Evolutionary conservation across 2,113 vertebrate genomes (phyloP).

Genomic region (Sylvia atricapilla): DNA sequence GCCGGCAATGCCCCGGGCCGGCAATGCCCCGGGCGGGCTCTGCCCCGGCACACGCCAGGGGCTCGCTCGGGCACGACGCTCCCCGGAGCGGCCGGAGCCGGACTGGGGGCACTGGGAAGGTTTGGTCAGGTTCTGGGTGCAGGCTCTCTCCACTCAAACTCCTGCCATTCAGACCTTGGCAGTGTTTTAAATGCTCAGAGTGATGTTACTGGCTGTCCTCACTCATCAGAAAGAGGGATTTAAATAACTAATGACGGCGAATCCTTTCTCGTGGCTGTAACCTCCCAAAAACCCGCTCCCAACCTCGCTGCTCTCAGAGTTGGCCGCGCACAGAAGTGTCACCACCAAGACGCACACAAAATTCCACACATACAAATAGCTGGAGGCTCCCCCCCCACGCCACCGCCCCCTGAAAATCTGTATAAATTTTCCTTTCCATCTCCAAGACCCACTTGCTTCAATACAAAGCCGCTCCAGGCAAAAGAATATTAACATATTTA

Average conservation of each 20-base stretch:
- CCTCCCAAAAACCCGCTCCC: background rate
- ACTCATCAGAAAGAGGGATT: background rate
- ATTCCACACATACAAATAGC: background rate
- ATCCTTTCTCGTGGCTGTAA: background rate
- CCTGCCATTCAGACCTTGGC: background rate
- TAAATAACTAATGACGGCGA: background rate
- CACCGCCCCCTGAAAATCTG: conserved; percentile 37
- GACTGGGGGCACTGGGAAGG: background rate
- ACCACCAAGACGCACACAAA: background rate
- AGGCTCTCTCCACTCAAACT: background rate
- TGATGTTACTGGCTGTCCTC: background rate
- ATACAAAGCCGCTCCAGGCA: conserved; percentile 5
- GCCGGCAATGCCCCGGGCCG: background rate
- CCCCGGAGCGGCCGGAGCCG: background rate
- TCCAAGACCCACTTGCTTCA: conserved; percentile 1
- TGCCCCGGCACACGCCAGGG: background rate
- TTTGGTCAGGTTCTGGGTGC: background rate
- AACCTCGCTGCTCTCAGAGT: background rate
- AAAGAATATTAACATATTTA: conserved; percentile 46
- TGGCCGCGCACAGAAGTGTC: background rate
- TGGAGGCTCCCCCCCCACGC: background rate
- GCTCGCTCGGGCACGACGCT: background rate
- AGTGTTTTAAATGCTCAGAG: background rate
- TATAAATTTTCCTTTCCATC: conserved; percentile 17
- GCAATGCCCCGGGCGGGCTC: background rate